phyloP scores from a whole-genome alignment of 2,113 vertebrate species.

The Merops nubicus region DNA sequence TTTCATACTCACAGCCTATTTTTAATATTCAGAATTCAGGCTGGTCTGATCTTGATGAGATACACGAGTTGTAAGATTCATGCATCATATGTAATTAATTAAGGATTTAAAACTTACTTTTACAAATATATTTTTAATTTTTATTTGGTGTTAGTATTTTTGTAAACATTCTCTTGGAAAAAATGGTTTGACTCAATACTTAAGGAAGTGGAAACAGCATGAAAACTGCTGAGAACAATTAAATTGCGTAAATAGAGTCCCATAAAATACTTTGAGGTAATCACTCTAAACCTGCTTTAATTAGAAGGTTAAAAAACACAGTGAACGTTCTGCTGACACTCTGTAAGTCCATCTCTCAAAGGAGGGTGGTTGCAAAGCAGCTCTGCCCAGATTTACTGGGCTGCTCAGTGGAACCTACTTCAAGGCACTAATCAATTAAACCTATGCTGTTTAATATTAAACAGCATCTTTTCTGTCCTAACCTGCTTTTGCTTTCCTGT shows the following conservation, averaged over 20 bases:
- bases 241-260: not conserved
- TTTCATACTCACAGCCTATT: not conserved
- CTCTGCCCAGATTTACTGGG: not conserved
- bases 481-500: not conserved
- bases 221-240: not conserved
- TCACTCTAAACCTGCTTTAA: not conserved
- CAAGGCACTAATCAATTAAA: not conserved
- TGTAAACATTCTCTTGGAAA: not conserved
- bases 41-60: not conserved
- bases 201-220: not conserved
- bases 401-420: not conserved
- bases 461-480: not conserved
- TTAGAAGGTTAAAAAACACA: not conserved
- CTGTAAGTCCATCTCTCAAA: not conserved
- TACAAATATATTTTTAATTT: not conserved
- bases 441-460: not conserved
- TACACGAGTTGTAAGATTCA: accelerated
- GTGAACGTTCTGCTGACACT: not conserved
- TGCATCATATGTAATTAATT: not conserved
- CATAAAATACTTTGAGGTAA: not conserved
- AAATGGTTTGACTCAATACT: not conserved
- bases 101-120: not conserved
- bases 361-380: not conserved
- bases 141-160: not conserved
- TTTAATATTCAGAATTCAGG: not conserved